These are phyloP conservation scores for Hozukius guyotensis DNA, from an alignment of 2,797 vertebrate genomes.

Conservation along the genomic window DNA sequence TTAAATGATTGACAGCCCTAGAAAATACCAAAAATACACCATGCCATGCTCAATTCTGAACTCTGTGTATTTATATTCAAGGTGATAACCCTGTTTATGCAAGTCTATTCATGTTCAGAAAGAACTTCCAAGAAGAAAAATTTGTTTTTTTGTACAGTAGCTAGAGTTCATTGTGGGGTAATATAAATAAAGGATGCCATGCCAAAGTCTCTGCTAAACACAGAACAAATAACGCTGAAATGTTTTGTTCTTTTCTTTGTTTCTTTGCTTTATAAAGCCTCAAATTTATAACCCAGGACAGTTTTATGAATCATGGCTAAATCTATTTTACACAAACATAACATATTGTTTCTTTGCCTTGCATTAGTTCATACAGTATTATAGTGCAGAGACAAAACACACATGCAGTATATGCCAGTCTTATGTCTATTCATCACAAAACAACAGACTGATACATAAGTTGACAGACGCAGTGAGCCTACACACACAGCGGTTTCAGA, in stretches of 20 bases:
- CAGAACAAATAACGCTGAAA: neutral
- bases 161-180: neutral
- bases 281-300: neutral
- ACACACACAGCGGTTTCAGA: neutral
- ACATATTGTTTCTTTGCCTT: neutral
- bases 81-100: neutral
- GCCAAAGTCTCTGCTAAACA: neutral
- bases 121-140: neutral
- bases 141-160: neutral
- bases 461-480: neutral
- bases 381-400: neutral
- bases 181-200: neutral
- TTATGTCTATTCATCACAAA: neutral
- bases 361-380: neutral
- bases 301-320: neutral
- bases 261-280: neutral
- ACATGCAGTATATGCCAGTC: neutral
- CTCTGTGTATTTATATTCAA: neutral
- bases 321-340: neutral
- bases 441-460: constrained; percentile 3
- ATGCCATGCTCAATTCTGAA: neutral
- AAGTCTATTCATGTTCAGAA: neutral
- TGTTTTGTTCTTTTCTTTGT: neutral
- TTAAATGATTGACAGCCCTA: too few relatives aligned
- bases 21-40: neutral